Percentiles rank a stretch among this genome's conserved stretches.
Evolutionary conservation across 2,888 invertebrate genomes (phyloP).

Genomic region (Stenotaenia linearis): DNA sequence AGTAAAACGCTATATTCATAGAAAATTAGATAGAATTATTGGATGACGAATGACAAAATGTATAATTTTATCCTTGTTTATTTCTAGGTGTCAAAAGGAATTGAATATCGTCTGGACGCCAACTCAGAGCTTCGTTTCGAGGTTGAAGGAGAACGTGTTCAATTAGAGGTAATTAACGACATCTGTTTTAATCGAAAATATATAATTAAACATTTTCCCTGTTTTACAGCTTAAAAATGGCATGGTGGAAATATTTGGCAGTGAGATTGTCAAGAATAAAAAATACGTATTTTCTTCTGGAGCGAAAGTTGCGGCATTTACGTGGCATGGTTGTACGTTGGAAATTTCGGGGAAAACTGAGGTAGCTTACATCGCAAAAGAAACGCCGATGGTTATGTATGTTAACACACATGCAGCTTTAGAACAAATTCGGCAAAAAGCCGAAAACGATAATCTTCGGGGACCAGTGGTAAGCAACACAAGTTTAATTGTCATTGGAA

Average conservation of each 20-base stretch:
- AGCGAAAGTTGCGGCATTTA: slow-evolving; percentile 90
- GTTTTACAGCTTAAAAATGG: slow-evolving; percentile 84
- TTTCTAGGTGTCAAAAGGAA: slow-evolving; percentile 29
- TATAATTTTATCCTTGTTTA: neutral
- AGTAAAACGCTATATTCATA: too few species aligned
- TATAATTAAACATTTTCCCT: too few species aligned
- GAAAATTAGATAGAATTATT: too few species aligned
- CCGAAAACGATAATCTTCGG: slow-evolving; percentile 56
- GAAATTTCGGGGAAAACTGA: slow-evolving; percentile 77
- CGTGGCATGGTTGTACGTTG: slow-evolving; percentile 89
- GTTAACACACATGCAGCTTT: slow-evolving; percentile 91
- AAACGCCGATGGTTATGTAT: slow-evolving; percentile 95
- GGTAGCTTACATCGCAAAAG: slow-evolving; percentile 88
- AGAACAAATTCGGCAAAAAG: slow-evolving; percentile 77
- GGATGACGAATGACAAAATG: too few species aligned
- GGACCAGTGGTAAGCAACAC: slow-evolving; percentile 61
- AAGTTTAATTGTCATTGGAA: neutral
- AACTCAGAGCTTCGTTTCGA: slow-evolving; percentile 92
- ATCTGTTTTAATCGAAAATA: slow-evolving; percentile 4
- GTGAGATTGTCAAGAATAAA: slow-evolving; percentile 88
- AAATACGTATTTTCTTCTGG: slow-evolving; percentile 82
- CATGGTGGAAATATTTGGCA: slow-evolving; percentile 92
- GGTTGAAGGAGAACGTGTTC: slow-evolving; percentile 79
- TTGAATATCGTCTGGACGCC: slow-evolving; percentile 73
- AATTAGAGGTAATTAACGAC: slow-evolving; percentile 60